phyloP scores from a whole-genome alignment of 2,113 vertebrate species.

The Benitochromis conjunctus region DNA sequence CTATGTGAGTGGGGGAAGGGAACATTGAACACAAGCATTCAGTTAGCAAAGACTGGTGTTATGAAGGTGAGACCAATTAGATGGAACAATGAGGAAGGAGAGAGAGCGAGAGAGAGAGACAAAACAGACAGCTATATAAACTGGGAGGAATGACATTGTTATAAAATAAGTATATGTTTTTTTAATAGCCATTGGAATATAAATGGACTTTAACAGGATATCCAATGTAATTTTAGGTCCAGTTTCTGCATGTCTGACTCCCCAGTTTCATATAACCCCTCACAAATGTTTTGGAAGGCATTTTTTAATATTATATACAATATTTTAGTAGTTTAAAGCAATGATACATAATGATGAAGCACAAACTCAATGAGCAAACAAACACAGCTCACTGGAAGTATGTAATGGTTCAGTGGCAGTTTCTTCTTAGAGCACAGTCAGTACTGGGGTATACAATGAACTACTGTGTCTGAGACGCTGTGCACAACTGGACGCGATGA shows the following conservation, averaged over 20 bases:
- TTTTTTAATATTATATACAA: background rate
- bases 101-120: conserved; percentile 2
- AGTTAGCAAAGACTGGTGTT: conserved; percentile 42
- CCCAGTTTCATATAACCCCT: conserved; percentile 33
- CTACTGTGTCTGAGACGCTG: background rate
- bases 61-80: conserved; percentile 39
- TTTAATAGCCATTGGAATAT: background rate
- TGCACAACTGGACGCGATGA: background rate
- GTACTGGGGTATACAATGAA: background rate
- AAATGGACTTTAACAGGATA: background rate
- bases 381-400: background rate
- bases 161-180: background rate
- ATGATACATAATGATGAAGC: background rate
- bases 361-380: background rate
- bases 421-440: background rate
- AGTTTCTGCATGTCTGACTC: conserved; percentile 6
- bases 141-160: conserved; percentile 38
- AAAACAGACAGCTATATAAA: conserved; percentile 39
- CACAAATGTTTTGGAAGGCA: background rate
- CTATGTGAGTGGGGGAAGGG: conserved; percentile 68
- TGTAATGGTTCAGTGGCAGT: background rate
- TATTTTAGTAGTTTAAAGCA: conserved; percentile 1
- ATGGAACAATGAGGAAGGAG: conserved; percentile 37
- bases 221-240: background rate
- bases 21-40: conserved; percentile 64